These are phyloP conservation scores for Mactromeris polynyma DNA, from an alignment of 2,888 invertebrate species.

Conservation along the genomic window DNA sequence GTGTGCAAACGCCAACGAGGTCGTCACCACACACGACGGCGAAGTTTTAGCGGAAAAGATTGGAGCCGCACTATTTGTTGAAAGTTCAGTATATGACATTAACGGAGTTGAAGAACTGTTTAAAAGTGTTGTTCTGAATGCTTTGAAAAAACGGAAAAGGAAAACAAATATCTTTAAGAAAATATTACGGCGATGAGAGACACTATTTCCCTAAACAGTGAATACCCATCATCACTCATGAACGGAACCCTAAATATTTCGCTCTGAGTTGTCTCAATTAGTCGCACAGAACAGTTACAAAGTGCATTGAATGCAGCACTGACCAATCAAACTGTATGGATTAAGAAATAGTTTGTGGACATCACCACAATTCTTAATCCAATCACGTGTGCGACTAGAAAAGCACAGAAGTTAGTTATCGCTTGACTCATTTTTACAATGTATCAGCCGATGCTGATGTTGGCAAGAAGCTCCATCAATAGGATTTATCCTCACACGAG, in stretches of 20 bases:
- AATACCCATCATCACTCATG: background rate
- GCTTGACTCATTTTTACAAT: no score
- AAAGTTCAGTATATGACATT: constrained; percentile 73
- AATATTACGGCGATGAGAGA: constrained; percentile 42
- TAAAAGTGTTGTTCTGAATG: constrained; percentile 74
- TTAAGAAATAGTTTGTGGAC: no score
- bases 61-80: constrained; percentile 75
- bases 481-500: no score
- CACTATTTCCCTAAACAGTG: background rate
- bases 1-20: constrained; percentile 20
- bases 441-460: no score
- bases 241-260: background rate
- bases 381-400: no score
- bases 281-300: no score
- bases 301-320: no score
- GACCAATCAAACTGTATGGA: no score
- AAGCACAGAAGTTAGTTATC: no score
- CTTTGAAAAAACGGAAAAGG: constrained; percentile 72
- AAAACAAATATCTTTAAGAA: constrained; percentile 69
- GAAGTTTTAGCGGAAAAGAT: constrained; percentile 74
- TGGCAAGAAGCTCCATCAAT: no score
- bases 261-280: no score
- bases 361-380: no score
- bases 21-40: constrained; percentile 71
- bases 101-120: constrained; percentile 75